These are phyloP conservation scores for Erannis defoliaria DNA, from an alignment of 2,888 invertebrate genomes.

Conservation along the genomic window DNA sequence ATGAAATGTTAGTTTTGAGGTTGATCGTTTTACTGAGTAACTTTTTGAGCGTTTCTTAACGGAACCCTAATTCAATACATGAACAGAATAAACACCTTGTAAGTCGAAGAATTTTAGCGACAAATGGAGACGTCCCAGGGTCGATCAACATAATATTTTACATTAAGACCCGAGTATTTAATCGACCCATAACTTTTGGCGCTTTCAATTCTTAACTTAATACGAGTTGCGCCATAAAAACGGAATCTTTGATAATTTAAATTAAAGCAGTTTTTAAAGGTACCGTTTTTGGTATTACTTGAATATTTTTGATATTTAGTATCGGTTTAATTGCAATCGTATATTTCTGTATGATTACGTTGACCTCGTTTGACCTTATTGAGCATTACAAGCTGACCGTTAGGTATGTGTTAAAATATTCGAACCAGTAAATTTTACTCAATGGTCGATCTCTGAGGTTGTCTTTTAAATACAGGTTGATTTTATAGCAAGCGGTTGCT, in stretches of 20 bases:
- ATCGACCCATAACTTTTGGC: constrained; percentile 54
- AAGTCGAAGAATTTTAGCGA: constrained; percentile 30
- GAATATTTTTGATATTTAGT: constrained; percentile 43
- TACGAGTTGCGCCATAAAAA: constrained; percentile 40
- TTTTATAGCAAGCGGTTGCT: not conserved
- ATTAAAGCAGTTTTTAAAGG: constrained; percentile 49
- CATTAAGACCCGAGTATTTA: constrained; percentile 44
- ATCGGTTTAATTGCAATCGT: constrained; percentile 26
- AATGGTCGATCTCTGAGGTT: constrained; percentile 10
- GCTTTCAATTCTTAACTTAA: constrained; percentile 39
- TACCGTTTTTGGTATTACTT: constrained; percentile 47
- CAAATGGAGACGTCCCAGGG: constrained; percentile 51
- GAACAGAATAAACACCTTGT: constrained; percentile 43
- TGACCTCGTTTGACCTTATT: constrained; percentile 61
- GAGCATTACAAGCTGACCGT: constrained; percentile 46
- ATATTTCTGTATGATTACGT: constrained; percentile 49
- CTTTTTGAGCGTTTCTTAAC: not conserved
- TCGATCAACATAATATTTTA: constrained; percentile 41
- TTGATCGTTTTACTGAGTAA: too few relatives aligned
- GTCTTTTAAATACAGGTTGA: constrained; percentile 19
- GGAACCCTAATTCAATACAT: constrained; percentile 38
- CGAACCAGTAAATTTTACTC: constrained; percentile 33
- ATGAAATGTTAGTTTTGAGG: too few relatives aligned
- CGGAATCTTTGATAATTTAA: constrained; percentile 45
- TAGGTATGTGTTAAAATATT: constrained; percentile 35